Conservation (phyloP, 2,113 vertebrate species). For the Columba janthina region DNA sequence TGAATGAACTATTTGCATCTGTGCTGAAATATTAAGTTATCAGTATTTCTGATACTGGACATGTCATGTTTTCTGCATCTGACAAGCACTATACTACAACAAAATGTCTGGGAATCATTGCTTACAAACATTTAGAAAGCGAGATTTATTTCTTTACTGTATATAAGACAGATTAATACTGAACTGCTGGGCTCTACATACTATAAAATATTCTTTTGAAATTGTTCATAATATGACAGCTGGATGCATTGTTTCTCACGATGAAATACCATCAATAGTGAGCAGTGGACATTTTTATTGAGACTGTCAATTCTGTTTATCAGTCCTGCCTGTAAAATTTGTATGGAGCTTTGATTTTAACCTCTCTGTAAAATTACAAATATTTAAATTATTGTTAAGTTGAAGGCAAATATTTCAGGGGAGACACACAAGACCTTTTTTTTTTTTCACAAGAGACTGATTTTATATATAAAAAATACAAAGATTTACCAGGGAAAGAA, state of each 20-base stretch:
- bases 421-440: neutral
- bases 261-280: neutral
- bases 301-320: neutral
- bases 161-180: neutral
- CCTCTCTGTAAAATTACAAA: neutral
- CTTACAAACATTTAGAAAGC: neutral
- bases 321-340: neutral
- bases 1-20: neutral
- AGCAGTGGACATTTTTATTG: neutral
- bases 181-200: neutral
- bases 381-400: neutral
- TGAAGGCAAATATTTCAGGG: neutral
- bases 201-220: neutral
- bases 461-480: neutral
- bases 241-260: neutral
- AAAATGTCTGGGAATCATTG: neutral
- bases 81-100: neutral
- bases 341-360: neutral
- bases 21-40: neutral
- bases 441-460: neutral
- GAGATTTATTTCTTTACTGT: neutral
- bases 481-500: neutral
- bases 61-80: neutral
- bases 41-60: neutral
- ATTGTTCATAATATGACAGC: neutral